Base-by-base conservation (phyloP, 1,140 invertebrate species). In the Lepidotrigona ventralis region DNA sequence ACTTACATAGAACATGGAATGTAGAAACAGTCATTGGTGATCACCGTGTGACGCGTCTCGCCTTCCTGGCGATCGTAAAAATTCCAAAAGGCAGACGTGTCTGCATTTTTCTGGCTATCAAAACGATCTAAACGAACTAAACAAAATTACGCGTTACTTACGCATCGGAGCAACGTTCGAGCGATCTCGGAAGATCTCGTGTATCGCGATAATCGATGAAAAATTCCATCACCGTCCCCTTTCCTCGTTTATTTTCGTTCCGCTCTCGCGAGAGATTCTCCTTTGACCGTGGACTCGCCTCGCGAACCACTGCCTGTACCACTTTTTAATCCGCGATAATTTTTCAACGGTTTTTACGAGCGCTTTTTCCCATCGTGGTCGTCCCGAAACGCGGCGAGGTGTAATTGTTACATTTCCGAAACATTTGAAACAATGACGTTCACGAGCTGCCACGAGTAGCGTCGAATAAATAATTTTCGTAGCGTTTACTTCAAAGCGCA, bases 301-400 rank as follows among this genome's bases (percentile, higher is more conserved):
- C 17, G 19, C 14, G 5, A 33, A 33, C 33, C 63, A 46, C 58
- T 1, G 23, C 19, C 14, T 54, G 51, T 23, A 21, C 56, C 29
- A 19, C 51, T 73, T 76, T 33, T 69, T 82, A 58, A 68, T 58
- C n/a, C 17, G 46, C 53, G 54, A 46, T 26, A 51, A 56, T 74
- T 74, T 58, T 74, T 58, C 71, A 72, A 54, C 46, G 12, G 53
- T 1, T 73, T 73, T 64, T 73, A 73, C 53, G 26, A 33, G 26
- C 12, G 2, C 21, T 29, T 73, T 56, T 33, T 72, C 6, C 6
- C 39, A 9, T 46, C 39, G 39, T 46, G 14, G n/a, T 9, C n/a
- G 23, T 29, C 46, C 12, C 4, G 9, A 72, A 72, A 72, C 15
- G 19, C 53, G 29, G 11, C 46, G 6, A 54, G 19, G 19, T 72